phyloP scores from a whole-genome alignment of 1,140 invertebrate species.

The Bombus pyrosoma region DNA sequence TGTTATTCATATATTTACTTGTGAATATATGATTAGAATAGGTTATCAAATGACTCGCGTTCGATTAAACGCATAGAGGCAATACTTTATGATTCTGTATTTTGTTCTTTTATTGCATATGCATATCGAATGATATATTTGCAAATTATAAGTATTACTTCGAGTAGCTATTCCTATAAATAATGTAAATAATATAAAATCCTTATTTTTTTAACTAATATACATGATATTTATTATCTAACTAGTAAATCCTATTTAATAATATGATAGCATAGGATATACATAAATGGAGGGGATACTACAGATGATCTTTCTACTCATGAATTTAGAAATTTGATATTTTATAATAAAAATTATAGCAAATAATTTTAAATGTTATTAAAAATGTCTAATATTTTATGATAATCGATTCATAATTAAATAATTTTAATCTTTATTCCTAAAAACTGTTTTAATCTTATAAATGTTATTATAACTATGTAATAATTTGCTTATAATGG shows the following conservation, averaged over 20 bases:
- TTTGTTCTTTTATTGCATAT: neutral
- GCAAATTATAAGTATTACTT: neutral
- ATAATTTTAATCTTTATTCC: neutral
- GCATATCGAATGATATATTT: neutral
- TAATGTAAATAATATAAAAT: neutral
- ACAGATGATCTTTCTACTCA: neutral
- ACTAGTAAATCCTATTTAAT: neutral
- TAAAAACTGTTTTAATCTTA: neutral
- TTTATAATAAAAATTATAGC: neutral
- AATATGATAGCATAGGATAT: neutral
- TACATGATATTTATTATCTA: neutral
- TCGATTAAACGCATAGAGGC: neutral
- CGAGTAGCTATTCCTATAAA: neutral
- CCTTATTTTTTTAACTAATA: neutral
- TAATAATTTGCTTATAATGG: neutral
- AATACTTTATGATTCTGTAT: neutral
- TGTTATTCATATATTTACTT: neutral
- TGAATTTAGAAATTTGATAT: neutral
- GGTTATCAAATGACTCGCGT: neutral
- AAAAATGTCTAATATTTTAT: neutral
- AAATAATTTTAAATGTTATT: neutral
- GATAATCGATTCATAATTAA: no score
- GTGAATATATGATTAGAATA: neutral
- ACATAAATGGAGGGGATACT: neutral
- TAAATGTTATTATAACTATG: neutral